These are phyloP conservation scores for Rhodinocichla rosea DNA, from an alignment of 2,113 vertebrate species.

Conservation along the genomic window DNA sequence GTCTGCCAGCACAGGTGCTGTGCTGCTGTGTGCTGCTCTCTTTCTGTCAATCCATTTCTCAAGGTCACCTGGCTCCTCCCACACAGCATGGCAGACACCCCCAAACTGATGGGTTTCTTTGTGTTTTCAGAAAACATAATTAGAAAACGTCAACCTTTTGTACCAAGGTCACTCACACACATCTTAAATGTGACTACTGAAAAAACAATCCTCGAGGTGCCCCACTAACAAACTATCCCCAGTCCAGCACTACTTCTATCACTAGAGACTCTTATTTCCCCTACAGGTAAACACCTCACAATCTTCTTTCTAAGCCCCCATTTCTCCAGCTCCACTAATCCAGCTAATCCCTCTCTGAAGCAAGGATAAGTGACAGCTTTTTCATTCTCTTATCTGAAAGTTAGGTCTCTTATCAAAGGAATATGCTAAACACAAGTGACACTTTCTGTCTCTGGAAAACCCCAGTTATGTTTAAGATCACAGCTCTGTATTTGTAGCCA, in stretches of 20 bases:
- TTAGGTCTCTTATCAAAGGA: not conserved
- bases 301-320: not conserved
- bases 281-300: not conserved
- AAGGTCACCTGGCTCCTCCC: not conserved
- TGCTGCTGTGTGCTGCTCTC: accelerated
- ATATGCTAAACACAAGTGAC: constrained; percentile 13
- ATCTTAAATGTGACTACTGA: not conserved
- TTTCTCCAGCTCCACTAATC: not conserved
- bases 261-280: not conserved
- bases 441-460: not conserved
- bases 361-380: not conserved
- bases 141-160: not conserved
- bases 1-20: not conserved
- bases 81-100: accelerated
- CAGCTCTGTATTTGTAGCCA: not conserved
- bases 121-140: not conserved
- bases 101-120: accelerated
- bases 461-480: not conserved
- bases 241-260: not conserved
- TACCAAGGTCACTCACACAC: not conserved
- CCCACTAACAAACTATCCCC: not conserved
- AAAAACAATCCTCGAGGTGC: not conserved
- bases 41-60: not conserved
- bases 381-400: not conserved
- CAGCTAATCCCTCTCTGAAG: constrained; percentile 38